Conservation (phyloP, 1,140 invertebrate species). For the Cydia fagiglandana region DNA sequence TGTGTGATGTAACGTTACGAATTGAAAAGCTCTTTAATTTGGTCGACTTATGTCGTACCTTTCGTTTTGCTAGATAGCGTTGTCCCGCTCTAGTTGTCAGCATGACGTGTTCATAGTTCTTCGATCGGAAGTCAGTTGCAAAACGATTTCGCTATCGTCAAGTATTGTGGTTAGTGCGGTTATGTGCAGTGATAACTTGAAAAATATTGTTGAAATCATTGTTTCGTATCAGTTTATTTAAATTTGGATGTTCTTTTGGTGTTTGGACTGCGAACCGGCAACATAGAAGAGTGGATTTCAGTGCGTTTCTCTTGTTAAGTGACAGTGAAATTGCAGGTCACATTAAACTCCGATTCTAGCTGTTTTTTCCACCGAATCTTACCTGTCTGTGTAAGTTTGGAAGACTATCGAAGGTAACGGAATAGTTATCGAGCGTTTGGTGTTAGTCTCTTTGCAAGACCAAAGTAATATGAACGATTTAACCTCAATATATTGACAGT, state of each 20-base stretch:
- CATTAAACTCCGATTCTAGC: conserved; percentile 4
- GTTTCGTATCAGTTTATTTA: not conserved
- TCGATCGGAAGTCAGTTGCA: conserved; percentile 71
- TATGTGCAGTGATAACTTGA: conserved; percentile 13
- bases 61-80: conserved; percentile 45
- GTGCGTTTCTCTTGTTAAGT: not conserved
- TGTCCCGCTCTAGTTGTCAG: conserved; percentile 56
- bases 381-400: conserved; percentile 21
- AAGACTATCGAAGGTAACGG: conserved; percentile 21
- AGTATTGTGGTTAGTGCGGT: conserved; percentile 46
- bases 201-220: conserved; percentile 25
- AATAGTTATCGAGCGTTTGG: conserved; percentile 3
- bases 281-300: conserved; percentile 26
- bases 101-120: conserved; percentile 61
- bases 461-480: not conserved
- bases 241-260: conserved; percentile 13
- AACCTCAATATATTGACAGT: conserved; percentile 19
- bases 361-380: conserved; percentile 15
- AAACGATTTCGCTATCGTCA: conserved; percentile 51
- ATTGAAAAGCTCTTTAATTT: conserved; percentile 38
- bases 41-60: conserved; percentile 39
- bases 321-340: conserved; percentile 16
- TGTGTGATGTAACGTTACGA: not conserved
- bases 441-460: conserved; percentile 18
- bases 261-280: not conserved